These are phyloP conservation scores for Hirtodrosophila confusa DNA, from an alignment of 2,888 invertebrate genomes.

Conservation along the genomic window DNA sequence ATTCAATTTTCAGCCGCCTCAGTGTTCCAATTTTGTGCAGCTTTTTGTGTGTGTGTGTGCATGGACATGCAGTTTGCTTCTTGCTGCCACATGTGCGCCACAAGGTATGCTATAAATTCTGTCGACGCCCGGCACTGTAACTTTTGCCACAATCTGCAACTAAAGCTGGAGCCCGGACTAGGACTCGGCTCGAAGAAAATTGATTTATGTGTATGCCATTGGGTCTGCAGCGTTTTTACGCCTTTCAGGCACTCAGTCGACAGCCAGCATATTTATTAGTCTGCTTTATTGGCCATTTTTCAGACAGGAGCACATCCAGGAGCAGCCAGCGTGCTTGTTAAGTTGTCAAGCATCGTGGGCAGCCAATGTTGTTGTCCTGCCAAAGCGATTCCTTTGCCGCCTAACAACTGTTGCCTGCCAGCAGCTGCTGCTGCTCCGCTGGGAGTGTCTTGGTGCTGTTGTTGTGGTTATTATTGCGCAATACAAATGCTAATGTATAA, in stretches of 20 bases:
- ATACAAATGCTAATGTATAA: constrained; percentile 73
- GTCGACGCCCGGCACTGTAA: constrained; percentile 15
- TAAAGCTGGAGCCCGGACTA: not conserved
- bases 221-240: constrained; percentile 54
- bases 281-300: constrained; percentile 60
- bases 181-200: constrained; percentile 34
- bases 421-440: constrained; percentile 7
- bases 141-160: constrained; percentile 4
- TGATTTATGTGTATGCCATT: constrained; percentile 54
- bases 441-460: constrained; percentile 12
- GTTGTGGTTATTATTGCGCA: constrained; percentile 56
- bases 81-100: constrained; percentile 23
- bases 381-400: constrained; percentile 13
- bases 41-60: constrained; percentile 26
- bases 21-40: too few species aligned
- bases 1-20: not conserved
- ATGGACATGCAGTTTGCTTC: constrained; percentile 23
- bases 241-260: constrained; percentile 55
- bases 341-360: constrained; percentile 27
- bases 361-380: not conserved
- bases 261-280: constrained; percentile 70
- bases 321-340: constrained; percentile 38
- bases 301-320: constrained; percentile 50
- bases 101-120: constrained; percentile 55
- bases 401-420: constrained; percentile 20